These are phyloP conservation scores for Nesidiocoris tenuis DNA, from an alignment of 2,888 invertebrate species.

Conservation along the genomic window DNA sequence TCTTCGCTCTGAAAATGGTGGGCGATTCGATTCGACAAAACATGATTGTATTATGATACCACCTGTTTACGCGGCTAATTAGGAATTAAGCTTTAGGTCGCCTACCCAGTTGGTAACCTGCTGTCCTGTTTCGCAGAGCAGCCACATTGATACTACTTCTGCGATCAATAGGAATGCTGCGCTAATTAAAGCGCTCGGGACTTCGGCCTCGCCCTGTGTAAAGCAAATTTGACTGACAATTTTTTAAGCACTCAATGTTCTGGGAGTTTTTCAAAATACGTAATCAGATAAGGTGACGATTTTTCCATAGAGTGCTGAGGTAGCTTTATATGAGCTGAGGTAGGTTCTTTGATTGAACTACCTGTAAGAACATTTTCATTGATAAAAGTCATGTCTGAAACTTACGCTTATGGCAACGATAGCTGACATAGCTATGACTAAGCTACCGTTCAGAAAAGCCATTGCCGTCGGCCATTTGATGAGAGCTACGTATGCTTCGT, in stretches of 20 bases:
- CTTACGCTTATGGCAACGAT: slow-evolving; percentile 15
- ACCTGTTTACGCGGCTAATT: too few species aligned
- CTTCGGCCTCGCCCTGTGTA: slow-evolving; percentile 11
- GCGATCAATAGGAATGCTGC: slow-evolving; percentile 5
- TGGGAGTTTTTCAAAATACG: too few species aligned
- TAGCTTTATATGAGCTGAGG: too few species aligned
- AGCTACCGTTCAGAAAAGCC: slow-evolving; percentile 18
- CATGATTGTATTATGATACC: too few species aligned
- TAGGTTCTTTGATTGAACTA: too few species aligned
- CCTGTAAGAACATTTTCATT: background rate
- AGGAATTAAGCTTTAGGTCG: too few species aligned
- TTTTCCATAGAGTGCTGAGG: too few species aligned
- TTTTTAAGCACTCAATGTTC: too few species aligned
- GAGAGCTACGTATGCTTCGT: background rate
- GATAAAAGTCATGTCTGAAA: too few species aligned
- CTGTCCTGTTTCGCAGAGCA: slow-evolving; percentile 27
- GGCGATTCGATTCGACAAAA: too few species aligned
- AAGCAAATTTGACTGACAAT: too few species aligned
- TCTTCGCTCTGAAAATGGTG: slow-evolving; percentile 18
- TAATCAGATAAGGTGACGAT: too few species aligned
- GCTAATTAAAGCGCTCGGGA: slow-evolving; percentile 14
- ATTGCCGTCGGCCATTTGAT: slow-evolving; percentile 20
- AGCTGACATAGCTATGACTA: slow-evolving; percentile 19
- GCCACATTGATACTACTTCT: slow-evolving; percentile 22
- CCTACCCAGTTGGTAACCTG: slow-evolving; percentile 3